A percentile compares a stretch with the other conserved stretches of the same genome.
Conservation (phyloP, 2,113 vertebrate genomes). For the Salvelinus namaycush region DNA sequence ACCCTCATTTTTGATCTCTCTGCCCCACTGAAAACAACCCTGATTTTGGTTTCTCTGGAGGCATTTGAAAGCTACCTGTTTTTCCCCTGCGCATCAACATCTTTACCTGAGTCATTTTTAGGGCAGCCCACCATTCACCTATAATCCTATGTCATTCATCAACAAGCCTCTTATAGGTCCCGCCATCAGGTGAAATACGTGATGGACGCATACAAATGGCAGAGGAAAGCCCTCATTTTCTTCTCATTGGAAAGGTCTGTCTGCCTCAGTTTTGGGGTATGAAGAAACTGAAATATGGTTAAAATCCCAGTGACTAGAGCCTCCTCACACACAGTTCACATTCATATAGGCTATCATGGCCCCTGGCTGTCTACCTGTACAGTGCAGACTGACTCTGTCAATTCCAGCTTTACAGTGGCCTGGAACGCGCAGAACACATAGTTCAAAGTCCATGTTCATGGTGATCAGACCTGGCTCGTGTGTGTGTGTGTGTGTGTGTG, state of each 20-base stretch:
- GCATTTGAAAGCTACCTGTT: background rate
- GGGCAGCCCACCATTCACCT: background rate
- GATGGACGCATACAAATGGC: no score
- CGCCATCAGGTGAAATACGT: background rate
- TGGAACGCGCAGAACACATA: background rate
- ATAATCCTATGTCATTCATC: conserved; percentile 12
- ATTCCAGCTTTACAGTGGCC: no score
- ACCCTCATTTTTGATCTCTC: no score
- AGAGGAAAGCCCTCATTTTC: no score
- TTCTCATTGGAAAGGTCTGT: background rate
- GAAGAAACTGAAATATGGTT: no score
- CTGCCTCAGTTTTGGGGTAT: background rate
- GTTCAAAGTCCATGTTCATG: conserved; percentile 34
- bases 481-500: background rate
- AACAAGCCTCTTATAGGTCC: conserved; percentile 11
- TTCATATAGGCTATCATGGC: background rate
- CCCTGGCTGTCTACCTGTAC: background rate
- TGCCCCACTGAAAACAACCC: no score
- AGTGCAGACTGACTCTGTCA: conserved; percentile 13
- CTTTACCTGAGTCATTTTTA: background rate
- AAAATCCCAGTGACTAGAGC: no score
- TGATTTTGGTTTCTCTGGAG: no score
- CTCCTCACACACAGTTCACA: conserved; percentile 7
- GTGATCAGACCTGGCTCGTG: background rate
- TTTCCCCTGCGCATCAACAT: background rate